Evolutionary conservation across 2,113 vertebrate species (phyloP).

Genomic region (Campylorhamphus procurvoides): DNA sequence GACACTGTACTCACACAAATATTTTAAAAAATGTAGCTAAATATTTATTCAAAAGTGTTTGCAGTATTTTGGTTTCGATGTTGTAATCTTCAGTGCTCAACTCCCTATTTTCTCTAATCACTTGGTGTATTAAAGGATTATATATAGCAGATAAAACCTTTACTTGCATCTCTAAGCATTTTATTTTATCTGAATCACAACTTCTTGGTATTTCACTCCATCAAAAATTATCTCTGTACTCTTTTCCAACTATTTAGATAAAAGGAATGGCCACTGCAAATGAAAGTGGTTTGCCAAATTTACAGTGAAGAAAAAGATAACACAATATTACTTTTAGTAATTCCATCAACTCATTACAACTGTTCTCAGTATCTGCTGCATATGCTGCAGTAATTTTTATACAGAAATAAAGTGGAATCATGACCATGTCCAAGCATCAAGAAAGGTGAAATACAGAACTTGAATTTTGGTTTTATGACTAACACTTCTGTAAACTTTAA

Average conservation of each 20-base stretch:
- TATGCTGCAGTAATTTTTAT: not conserved
- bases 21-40: not conserved
- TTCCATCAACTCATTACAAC: not conserved
- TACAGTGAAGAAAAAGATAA: constrained; percentile 10
- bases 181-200: constrained; percentile 29
- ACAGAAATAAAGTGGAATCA: not conserved
- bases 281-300: not conserved
- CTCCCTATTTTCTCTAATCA: constrained; percentile 24
- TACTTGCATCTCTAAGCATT: constrained; percentile 7
- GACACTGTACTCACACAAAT: not conserved
- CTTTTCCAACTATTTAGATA: constrained; percentile 25
- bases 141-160: not conserved
- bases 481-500: not conserved
- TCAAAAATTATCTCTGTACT: constrained; percentile 29
- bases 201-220: constrained; percentile 30
- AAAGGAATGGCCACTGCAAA: not conserved
- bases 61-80: not conserved
- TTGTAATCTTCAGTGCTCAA: not conserved
- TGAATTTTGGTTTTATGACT: not conserved
- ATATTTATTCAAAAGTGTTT: not conserved
- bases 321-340: not conserved
- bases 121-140: not conserved
- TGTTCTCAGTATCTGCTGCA: not conserved
- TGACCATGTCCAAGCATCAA: not conserved
- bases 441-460: not conserved